These are phyloP conservation scores for Mastacembelus armatus DNA, from an alignment of 2,797 vertebrate genomes.

Conservation along the genomic window DNA sequence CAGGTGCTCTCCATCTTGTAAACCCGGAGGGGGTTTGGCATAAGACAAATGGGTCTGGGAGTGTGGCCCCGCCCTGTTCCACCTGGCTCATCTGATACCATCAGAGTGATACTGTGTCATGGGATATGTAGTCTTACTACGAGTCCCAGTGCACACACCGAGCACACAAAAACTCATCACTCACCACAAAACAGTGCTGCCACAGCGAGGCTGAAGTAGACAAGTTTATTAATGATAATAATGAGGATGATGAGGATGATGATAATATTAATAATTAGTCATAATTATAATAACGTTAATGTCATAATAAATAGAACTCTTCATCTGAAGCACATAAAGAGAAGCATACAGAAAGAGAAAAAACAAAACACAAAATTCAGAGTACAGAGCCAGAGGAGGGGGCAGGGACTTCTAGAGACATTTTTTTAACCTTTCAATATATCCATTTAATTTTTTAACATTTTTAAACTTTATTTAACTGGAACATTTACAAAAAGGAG, in stretches of 20 bases:
- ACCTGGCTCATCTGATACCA: conserved; percentile 51
- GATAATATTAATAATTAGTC: conserved; percentile 85
- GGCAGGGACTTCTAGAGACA: conserved; percentile 74
- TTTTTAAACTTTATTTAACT: conserved; percentile 84
- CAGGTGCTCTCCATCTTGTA: conserved; percentile 72
- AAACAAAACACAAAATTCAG: conserved; percentile 85
- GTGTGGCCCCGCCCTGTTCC: conserved; percentile 45
- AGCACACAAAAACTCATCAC: conserved; percentile 37
- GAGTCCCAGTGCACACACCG: conserved; percentile 3
- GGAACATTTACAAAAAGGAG: conserved; percentile 87
- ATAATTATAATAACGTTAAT: conserved; percentile 90
- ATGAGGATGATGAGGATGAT: conserved; percentile 83
- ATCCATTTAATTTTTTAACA: conserved; percentile 81
- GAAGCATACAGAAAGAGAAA: conserved; percentile 91
- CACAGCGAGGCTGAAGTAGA: conserved; percentile 76
- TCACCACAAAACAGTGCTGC: conserved; percentile 60
- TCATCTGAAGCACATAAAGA: conserved; percentile 91
- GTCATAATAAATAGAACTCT: conserved; percentile 90
- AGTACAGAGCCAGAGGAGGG: conserved; percentile 82
- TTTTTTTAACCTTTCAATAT: conserved; percentile 82
- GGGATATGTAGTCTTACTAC: conserved; percentile 44
- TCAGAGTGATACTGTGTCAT: conserved; percentile 21
- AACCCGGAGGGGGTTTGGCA: conserved; percentile 51
- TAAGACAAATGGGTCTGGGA: conserved; percentile 64
- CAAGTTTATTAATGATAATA: conserved; percentile 87